Evolutionary conservation across 2,797 vertebrate genomes (phyloP), one percentile per base, ranked within the genome.

Genomic region (Pitangus sulphuratus): DNA sequence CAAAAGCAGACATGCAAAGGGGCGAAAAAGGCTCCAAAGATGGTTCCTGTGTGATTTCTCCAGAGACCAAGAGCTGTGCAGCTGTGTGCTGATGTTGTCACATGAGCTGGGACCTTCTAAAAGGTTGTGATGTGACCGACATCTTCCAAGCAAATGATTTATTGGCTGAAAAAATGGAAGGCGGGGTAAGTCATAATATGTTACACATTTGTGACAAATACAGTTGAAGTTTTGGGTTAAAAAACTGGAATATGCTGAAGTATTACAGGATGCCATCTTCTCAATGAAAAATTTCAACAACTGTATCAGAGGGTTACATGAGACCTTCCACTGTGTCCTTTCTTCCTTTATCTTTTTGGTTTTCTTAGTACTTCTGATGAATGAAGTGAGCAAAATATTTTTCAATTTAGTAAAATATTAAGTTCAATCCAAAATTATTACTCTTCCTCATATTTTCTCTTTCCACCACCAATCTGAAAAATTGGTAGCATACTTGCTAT

Each of bases 21-120:
- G 58, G 14, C 61, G 79, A 58, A 74, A 80, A 75, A 65, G 30
- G 28, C 44, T 76, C 11, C 51, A 51, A 42, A 84, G 39, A 21
- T 1, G 1, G 10, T 21, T 91, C 25, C 9, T 69, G 18, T 57
- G 8, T 1, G 4, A 54, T 65, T 85, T 22, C 42, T 71, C 20
- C 2, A 11, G 51, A 56, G n/a, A 61, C 11, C 28, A 74, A 82
- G 69, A 37, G 15, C 30, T 2, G 0, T 14, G 6, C 3, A 10
- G 6, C 28, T 19, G 3, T 7, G 21, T 11, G 10, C 37, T 60
- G 25, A 57, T 71, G 30, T n/a, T 53, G 47, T 25, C 24, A 50
- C 2, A 10, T 15, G 30, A 90, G 9, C 74, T 58, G 31, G 24
- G 39, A 15, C 47, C 87, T 77, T 54, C 53, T 54, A 26, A 75